Percentiles rank a stretch among this genome's conserved stretches.
Evolutionary conservation across 2,113 vertebrate species (phyloP).

Genomic region (Colaptes auratus): DNA sequence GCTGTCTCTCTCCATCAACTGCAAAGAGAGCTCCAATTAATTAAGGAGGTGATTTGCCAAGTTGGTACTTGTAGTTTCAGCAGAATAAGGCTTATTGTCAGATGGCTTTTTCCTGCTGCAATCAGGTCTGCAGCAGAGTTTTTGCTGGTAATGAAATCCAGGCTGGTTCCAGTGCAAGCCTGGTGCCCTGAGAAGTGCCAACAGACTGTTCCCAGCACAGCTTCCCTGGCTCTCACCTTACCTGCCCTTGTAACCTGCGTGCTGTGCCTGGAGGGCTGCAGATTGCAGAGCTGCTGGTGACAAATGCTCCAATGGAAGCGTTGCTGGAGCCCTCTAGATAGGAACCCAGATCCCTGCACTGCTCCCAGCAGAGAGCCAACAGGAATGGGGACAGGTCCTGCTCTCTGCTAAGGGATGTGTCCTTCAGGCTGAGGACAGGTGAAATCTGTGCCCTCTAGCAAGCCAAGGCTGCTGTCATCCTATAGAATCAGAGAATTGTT

Average conservation of each 20-base stretch:
- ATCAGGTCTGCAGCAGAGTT: background rate
- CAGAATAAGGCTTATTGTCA: background rate
- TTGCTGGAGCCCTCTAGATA: background rate
- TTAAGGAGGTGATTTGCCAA: slow-evolving; percentile 31
- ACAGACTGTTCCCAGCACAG: background rate
- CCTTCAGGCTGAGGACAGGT: background rate
- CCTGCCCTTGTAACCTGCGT: background rate
- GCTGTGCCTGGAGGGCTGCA: slow-evolving; percentile 14
- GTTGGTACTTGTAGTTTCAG: background rate
- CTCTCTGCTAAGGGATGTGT: background rate
- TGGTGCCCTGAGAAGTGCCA: background rate
- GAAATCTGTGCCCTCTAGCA: background rate
- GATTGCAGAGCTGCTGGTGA: slow-evolving; percentile 12
- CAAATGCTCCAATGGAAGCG: background rate
- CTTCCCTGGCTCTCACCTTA: background rate
- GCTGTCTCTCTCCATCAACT: slow-evolving; percentile 4
- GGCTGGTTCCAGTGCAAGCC: background rate
- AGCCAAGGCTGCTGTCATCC: too few relatives aligned
- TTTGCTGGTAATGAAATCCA: background rate
- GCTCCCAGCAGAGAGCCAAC: background rate
- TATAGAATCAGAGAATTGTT: too few relatives aligned
- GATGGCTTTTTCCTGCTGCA: background rate
- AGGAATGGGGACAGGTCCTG: background rate
- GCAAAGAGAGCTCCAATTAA: slow-evolving; percentile 52
- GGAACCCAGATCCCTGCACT: background rate